Evolutionary conservation across 1,140 invertebrate species (phyloP).

Genomic region (Papilio machaon): DNA sequence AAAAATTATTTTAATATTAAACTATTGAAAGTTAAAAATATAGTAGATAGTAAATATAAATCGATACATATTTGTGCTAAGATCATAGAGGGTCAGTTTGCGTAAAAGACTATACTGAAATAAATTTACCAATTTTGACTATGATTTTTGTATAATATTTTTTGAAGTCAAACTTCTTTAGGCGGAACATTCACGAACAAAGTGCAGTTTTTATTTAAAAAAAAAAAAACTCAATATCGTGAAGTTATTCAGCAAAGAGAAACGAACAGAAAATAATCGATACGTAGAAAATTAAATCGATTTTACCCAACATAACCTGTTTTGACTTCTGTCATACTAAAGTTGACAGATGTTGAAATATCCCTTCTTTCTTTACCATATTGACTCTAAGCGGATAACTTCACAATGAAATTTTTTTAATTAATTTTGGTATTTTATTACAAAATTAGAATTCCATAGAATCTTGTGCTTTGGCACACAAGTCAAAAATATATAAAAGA

Average conservation of each 20-base stretch:
- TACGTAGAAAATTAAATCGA: background rate
- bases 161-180: slow-evolving; percentile 8
- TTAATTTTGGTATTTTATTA: slow-evolving; percentile 18
- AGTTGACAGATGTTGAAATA: background rate
- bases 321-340: background rate
- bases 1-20: background rate
- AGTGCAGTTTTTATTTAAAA: background rate
- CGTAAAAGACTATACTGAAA: background rate
- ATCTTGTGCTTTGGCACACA: slow-evolving; percentile 1
- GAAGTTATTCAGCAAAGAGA: background rate
- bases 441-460: slow-evolving; percentile 9
- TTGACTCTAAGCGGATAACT: slow-evolving; percentile 2
- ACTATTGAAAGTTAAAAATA: background rate
- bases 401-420: background rate
- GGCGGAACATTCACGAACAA: slow-evolving; percentile 6
- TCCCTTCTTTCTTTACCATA: background rate
- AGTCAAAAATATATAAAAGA: slow-evolving; percentile 23
- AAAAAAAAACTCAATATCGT: background rate
- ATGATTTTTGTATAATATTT: background rate
- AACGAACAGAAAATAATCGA: background rate
- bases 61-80: background rate
- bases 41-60: background rate
- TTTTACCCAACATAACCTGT: background rate
- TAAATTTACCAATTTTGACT: background rate
- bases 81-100: background rate